Evolutionary conservation across 1,140 invertebrate genomes (phyloP).

Genomic region (Drosophila pandora): DNA sequence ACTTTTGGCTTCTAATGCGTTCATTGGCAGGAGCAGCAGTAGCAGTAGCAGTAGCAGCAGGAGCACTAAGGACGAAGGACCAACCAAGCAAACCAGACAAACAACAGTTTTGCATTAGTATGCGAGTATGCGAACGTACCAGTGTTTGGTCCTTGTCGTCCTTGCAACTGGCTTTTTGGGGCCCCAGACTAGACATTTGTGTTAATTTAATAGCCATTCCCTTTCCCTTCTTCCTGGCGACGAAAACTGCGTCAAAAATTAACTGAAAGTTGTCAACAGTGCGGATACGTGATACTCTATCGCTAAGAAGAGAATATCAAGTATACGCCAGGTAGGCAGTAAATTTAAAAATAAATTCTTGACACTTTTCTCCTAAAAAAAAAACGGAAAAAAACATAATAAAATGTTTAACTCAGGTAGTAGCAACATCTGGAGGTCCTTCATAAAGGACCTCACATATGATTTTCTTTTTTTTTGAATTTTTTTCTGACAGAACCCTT

Average conservation of each 20-base stretch:
- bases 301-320: background rate
- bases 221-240: too few relatives aligned
- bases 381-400: background rate
- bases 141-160: conserved; percentile 31
- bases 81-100: conserved; percentile 48
- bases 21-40: conserved; percentile 32
- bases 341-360: too few relatives aligned
- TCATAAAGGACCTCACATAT: conserved; percentile 10
- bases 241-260: conserved; percentile 17
- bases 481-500: background rate
- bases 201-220: conserved; percentile 53
- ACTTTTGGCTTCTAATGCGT: conserved; percentile 53
- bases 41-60: background rate
- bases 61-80: conserved; percentile 4
- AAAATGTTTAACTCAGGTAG: conserved; percentile 17
- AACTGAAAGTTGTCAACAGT: conserved; percentile 5
- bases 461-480: conserved; percentile 1
- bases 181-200: conserved; percentile 40
- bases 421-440: conserved; percentile 1
- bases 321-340: background rate
- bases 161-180: conserved; percentile 25
- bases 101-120: conserved; percentile 62
- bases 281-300: background rate
- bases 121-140: conserved; percentile 31
- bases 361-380: background rate